phyloP scores from a whole-genome alignment of 2,888 invertebrate species.

The Esperia sulphurella region DNA sequence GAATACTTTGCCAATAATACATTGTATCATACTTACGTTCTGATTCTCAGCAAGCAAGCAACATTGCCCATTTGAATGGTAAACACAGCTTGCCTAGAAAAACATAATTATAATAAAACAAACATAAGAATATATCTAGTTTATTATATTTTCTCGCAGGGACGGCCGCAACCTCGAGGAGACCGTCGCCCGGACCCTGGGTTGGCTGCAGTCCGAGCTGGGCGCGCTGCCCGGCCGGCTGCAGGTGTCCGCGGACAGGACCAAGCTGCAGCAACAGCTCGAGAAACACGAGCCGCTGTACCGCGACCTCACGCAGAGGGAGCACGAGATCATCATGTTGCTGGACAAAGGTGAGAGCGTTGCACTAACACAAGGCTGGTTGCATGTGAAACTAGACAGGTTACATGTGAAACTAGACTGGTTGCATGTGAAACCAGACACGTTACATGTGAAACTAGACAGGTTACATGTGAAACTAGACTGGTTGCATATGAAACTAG shows the following conservation, averaged over 20 bases:
- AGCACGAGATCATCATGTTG: slow-evolving; percentile 96
- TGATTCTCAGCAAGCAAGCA: no score
- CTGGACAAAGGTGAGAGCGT: slow-evolving; percentile 86
- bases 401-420: slow-evolving; percentile 71
- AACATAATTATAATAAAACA: no score
- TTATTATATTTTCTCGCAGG: slow-evolving; percentile 41
- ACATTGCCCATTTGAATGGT: no score
- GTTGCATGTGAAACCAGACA: slow-evolving; percentile 67
- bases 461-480: no score
- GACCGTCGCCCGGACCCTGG: slow-evolving; percentile 91
- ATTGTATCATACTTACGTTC: no score
- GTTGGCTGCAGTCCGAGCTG: slow-evolving; percentile 92
- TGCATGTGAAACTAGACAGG: slow-evolving; percentile 66
- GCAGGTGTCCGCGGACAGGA: slow-evolving; percentile 91
- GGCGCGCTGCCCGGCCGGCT: slow-evolving; percentile 87
- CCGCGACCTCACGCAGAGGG: slow-evolving; percentile 91
- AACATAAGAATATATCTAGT: neutral
- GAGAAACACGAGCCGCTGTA: slow-evolving; percentile 94
- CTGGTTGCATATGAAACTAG: no score
- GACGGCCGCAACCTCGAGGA: slow-evolving; percentile 95
- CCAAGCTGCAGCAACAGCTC: slow-evolving; percentile 90
- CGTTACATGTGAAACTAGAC: slow-evolving; percentile 69
- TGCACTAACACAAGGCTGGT: neutral
- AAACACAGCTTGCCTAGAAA: no score
- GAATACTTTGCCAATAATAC: no score